A percentile compares a stretch with the other conserved stretches of the same genome.
phyloP scores from a whole-genome alignment of 2,797 vertebrate genomes.

The Sebastes taczanowskii region DNA sequence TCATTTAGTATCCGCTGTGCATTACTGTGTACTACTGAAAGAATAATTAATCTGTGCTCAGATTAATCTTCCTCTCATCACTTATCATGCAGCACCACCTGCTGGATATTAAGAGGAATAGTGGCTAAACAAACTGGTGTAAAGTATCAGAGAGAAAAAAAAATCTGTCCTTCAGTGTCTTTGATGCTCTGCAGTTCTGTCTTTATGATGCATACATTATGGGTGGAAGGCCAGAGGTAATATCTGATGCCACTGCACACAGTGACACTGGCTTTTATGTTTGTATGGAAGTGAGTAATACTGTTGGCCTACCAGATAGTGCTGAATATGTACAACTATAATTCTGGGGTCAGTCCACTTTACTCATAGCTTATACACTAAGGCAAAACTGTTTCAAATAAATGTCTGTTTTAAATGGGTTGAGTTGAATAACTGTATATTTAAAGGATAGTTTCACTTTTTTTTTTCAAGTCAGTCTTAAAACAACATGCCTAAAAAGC shows the following conservation, averaged over 20 bases:
- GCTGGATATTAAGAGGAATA: slow-evolving; percentile 32
- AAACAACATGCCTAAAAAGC: background rate
- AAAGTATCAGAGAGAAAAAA: no score
- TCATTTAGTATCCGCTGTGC: background rate
- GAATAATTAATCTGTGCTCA: background rate
- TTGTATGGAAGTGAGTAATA: background rate
- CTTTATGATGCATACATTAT: slow-evolving; percentile 49
- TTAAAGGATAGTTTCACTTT: background rate
- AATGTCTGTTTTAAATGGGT: background rate
- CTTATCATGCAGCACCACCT: slow-evolving; percentile 68
- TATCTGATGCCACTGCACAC: slow-evolving; percentile 30
- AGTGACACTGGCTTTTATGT: slow-evolving; percentile 32
- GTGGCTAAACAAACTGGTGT: background rate
- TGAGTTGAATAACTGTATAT: background rate
- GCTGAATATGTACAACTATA: background rate
- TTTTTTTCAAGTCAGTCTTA: background rate
- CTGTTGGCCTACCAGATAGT: no score
- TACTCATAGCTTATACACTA: background rate
- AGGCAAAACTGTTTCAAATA: background rate
- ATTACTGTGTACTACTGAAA: background rate
- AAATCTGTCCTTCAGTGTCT: slow-evolving; percentile 34
- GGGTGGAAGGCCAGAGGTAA: slow-evolving; percentile 22
- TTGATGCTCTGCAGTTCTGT: slow-evolving; percentile 23
- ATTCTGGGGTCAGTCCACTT: background rate
- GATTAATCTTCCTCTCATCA: slow-evolving; percentile 4